Base-by-base conservation (phyloP, 1,140 invertebrate species). In the Cotesia typhae region DNA sequence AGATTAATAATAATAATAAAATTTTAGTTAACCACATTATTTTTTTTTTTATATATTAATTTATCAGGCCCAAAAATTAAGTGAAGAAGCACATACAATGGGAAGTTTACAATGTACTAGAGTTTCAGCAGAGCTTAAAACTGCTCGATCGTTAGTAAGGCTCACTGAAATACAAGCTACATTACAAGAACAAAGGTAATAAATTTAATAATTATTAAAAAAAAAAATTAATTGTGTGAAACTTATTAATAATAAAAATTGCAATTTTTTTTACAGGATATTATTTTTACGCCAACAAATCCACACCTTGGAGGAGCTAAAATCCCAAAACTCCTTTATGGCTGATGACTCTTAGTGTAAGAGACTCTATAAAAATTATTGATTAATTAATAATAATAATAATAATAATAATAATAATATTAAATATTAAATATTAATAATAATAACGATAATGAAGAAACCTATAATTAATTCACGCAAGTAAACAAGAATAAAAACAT, bases 161-260 rank as follows among this genome's bases (percentile, higher is more conserved):
- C 91, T 96, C 80, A 96, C 95, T 41, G 96, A 98, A 91, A 98
- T 98, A 86, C 95, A 97, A 89, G 95, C 96, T 71, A 98, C 96
- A 74, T 88, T 98, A 85, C 95, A 98, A 89, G 96, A 98, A 90
- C 96, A 98, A 90, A 96, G 96, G 96, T 97, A 61, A 64, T 60
- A n/a, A 28, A 36, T 60, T 47, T 51, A 20, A 14, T 47, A 6
- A 47, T 7, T 47, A 47, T 6, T 6, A 5, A 7, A 38, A 38
- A 61, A 7, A 35, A 35, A 28, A 35, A 35, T 60, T 4, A 28
- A 14, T 20, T 14, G n/a, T 10, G 28, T 36, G 37, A 12, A 4
- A 14, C n/a, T 41, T 57, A 14, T 0, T n/a, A 57, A 57, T 57
- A 51, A 47, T 28, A 1, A 61, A 47, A 20, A 61, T 28, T 28